Base-by-base conservation (phyloP, 2,113 vertebrate species). In the Corydoras sp. region DNA sequence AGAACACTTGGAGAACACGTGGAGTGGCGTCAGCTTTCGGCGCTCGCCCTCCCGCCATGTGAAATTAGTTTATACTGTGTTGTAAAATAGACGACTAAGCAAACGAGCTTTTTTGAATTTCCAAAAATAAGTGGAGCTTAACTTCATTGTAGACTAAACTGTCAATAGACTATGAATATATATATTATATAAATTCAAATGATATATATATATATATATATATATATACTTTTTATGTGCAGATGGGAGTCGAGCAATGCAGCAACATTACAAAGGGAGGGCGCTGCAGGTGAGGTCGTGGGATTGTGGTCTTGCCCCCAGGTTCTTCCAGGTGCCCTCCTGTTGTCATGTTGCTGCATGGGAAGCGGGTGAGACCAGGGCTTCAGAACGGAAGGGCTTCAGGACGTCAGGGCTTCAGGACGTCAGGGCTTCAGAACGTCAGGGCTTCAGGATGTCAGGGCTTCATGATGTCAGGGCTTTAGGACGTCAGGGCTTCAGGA, bases 171-270 rank as follows among this genome's bases (percentile, higher is more conserved):
- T 90, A 90, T 64, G 87, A 85, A 90, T 90, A 90, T 90, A 90
- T 90, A 90, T 90, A 90, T 90, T 89, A 88, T 91, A 89, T 90
- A 90, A 86, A 89, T 71, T 77, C 62, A 77, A 72, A 79, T 88
- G 88, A 77, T 61, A 78, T 88, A 89, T 87, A 89, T 85, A 90
- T 88, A 91, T 90, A 89, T 89, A 89, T 83, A 90, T 24, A 90
- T 88, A 91, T 90, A 89, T 89, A 89, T 83, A 90, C 90, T 91
- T 89, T 91, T 90, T 88, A 88, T 90, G 87, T 87, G 86, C 85
- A 88, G 86, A 86, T 90, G 88, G 86, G 88, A 88, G 90, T 91
- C 87, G 89, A 88, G 83, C 85, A 88, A 88, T 84, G 85, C 87
- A 86, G 85, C 88, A 89, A 87, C 86, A 85, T 88, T 86, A 86